Evolutionary conservation across 2,888 invertebrate species (phyloP), one percentile per base, ranked within the genome.

Genomic region (Lottia scabra): DNA sequence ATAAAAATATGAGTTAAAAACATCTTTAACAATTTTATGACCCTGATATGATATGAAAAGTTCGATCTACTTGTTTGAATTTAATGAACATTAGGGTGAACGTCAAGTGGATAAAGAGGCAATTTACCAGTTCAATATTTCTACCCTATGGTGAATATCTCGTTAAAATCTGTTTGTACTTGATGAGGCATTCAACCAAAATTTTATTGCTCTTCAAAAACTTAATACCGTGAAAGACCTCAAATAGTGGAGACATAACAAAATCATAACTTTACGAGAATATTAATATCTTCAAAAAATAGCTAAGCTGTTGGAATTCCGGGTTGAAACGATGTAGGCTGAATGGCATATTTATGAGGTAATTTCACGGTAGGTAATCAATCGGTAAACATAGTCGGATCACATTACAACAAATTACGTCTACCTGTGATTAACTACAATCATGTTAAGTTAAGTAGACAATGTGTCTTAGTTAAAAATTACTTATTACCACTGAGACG

Each of bases 321-420:
- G 10, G 38, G 38, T 38, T 38, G 10, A 38, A 38, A 38, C 38
- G 38, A 8, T 38, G 38, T 38, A 1, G 38, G 10, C 8, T 38
- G n/a, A 56, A 56, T 56, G 56, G 13, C 56, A 56, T 23, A 56
- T 56, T 56, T 56, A 56, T 56, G 23, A 23, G 23, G 23, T 56
- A 56, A 56, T 56, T 56, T 56, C 56, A 56, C 56, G 56, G 56
- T 56, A 19, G 56, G 13, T 23, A 19, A 23, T 56, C 56, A 56
- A 56, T 56, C 56, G 56, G 56, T 56, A 23, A 56, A 16, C 23
- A 10, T 19, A 56, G 56, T 19, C 19, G 23, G 56, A 19, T 56
- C 56, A 19, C 19, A 23, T 56, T 56, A 56, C 56, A 56, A 56
- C 56, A 56, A 56, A 56, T 56, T 56, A 56, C 56, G 15, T 56